A percentile compares a stretch with the other conserved stretches of the same genome.
Conservation (phyloP, 2,113 vertebrate species). For the Cochlearius cochlearius region DNA sequence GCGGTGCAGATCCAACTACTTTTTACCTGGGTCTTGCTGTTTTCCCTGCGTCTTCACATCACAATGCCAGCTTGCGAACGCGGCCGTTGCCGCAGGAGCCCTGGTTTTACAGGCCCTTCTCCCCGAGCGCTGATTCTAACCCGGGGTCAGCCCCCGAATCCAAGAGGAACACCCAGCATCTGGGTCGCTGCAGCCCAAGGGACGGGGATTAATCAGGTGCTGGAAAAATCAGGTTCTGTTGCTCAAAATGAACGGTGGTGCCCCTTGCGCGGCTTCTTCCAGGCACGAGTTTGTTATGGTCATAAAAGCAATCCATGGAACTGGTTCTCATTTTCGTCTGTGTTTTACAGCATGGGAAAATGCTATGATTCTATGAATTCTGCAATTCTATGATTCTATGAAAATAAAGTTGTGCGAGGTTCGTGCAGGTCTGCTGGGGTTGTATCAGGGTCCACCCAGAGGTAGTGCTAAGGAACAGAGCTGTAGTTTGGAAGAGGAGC, state of each 20-base stretch:
- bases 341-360: fast-evolving
- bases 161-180: background rate
- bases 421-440: background rate
- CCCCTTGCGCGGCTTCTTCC: background rate
- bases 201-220: background rate
- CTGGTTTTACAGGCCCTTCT: background rate
- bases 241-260: background rate
- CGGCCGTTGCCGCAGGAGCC: background rate
- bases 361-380: too few species aligned
- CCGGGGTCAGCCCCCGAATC: background rate
- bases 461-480: background rate
- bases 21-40: background rate
- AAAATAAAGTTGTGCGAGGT: background rate
- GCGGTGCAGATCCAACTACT: fast-evolving
- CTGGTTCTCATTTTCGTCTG: background rate
- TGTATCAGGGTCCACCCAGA: background rate
- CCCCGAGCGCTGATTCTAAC: background rate
- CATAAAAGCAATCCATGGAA: background rate
- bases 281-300: background rate
- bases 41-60: background rate
- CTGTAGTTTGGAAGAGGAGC: background rate
- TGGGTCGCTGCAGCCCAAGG: background rate
- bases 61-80: fast-evolving
- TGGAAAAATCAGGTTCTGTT: background rate
- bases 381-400: too few species aligned